These are phyloP conservation scores for Aegypius monachus DNA, from an alignment of 2,113 vertebrate genomes.

Conservation along the genomic window DNA sequence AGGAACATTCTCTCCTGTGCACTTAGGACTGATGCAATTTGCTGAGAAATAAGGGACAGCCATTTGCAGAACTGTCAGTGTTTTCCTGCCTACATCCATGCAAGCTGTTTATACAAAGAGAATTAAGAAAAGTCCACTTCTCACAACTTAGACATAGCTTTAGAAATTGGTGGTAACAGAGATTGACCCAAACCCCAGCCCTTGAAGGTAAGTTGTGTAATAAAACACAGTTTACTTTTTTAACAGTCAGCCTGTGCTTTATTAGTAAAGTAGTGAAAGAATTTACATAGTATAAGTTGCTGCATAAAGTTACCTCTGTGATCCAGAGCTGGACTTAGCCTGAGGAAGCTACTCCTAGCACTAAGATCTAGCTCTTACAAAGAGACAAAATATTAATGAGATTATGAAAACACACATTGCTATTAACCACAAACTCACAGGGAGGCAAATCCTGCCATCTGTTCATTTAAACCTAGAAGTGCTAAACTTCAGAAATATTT, in stretches of 20 bases:
- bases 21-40: neutral
- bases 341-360: neutral
- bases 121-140: neutral
- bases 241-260: neutral
- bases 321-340: neutral
- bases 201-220: neutral
- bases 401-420: neutral
- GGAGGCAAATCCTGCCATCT: neutral
- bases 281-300: neutral
- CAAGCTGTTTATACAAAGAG: neutral
- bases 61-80: neutral
- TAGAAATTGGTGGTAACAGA: neutral
- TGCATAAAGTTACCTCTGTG: neutral
- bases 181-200: neutral
- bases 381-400: neutral
- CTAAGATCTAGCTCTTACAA: neutral
- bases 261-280: neutral
- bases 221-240: neutral
- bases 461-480: neutral
- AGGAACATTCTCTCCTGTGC: neutral
- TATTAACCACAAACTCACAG: neutral
- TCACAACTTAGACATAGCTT: neutral
- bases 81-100: neutral
- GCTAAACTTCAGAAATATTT: neutral
- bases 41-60: neutral